Conservation (phyloP, 1,140 invertebrate genomes). For the Aphelenchoides avenae region DNA sequence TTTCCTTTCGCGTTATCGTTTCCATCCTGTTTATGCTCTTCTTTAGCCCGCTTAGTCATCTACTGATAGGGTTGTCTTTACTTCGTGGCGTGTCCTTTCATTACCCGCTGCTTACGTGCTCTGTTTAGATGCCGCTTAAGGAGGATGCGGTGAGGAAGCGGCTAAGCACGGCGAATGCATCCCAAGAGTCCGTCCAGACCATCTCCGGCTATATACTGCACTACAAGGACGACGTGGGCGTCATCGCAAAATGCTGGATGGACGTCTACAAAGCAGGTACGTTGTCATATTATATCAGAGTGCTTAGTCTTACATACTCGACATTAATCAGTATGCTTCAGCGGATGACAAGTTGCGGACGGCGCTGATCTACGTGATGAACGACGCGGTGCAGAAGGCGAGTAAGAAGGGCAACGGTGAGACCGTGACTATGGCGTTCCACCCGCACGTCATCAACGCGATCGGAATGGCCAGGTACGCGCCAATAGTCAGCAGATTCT, state of each 20-base stretch:
- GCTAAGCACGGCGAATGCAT: slow-evolving; percentile 21
- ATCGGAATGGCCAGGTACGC: slow-evolving; percentile 29
- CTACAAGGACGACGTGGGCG: slow-evolving; percentile 47
- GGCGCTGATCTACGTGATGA: slow-evolving; percentile 50
- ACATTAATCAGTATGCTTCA: slow-evolving; percentile 10
- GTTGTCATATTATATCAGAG: not conserved
- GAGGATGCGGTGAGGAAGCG: slow-evolving; percentile 32
- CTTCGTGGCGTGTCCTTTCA: no score
- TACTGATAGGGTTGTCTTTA: no score
- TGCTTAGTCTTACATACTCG: slow-evolving; percentile 1
- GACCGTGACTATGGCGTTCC: slow-evolving; percentile 42
- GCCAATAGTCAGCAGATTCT: slow-evolving; percentile 2
- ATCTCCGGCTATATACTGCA: slow-evolving; percentile 49
- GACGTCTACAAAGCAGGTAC: slow-evolving; percentile 42
- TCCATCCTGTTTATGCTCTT: no score
- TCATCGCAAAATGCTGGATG: slow-evolving; percentile 43
- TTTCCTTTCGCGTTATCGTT: no score
- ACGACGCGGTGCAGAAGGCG: slow-evolving; percentile 55
- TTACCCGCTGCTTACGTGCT: no score
- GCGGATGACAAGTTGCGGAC: slow-evolving; percentile 37
- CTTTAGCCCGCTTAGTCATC: no score
- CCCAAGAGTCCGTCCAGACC: slow-evolving; percentile 46
- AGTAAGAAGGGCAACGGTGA: slow-evolving; percentile 36
- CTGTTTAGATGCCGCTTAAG: slow-evolving; percentile 11
- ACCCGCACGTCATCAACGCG: slow-evolving; percentile 47